A percentile compares a stretch with the other conserved stretches of the same genome.
phyloP scores from a whole-genome alignment of 2,797 vertebrate genomes.

The Tolypeutes matacus region DNA sequence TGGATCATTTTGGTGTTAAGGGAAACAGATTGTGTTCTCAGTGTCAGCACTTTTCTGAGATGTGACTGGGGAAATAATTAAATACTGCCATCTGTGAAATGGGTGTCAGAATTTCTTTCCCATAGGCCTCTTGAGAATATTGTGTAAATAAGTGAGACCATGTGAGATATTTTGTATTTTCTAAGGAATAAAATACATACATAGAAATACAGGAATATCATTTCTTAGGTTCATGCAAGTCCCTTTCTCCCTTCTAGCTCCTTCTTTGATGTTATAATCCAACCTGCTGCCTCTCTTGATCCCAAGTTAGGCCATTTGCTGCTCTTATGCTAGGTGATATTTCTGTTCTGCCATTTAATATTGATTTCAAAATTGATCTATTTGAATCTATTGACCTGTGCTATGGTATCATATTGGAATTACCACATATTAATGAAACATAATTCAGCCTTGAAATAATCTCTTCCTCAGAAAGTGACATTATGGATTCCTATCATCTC shows the following conservation, averaged over 20 bases:
- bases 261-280: neutral
- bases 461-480: neutral
- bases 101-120: constrained; percentile 28
- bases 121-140: constrained; percentile 3
- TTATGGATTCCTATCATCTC: neutral
- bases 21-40: neutral
- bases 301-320: neutral
- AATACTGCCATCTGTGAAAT: neutral
- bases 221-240: neutral
- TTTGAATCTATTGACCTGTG: neutral
- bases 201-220: neutral
- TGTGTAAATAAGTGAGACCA: constrained; percentile 13
- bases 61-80: constrained; percentile 30
- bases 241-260: neutral
- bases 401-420: neutral
- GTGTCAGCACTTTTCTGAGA: neutral
- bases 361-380: neutral
- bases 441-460: neutral
- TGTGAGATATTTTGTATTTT: neutral
- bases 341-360: neutral
- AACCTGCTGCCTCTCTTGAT: neutral
- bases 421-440: neutral
- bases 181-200: neutral
- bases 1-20: neutral
- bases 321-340: neutral